Evolutionary conservation across 2,888 invertebrate species (phyloP), one percentile per base, ranked within the genome.

Genomic region (Drosophila sordidula): DNA sequence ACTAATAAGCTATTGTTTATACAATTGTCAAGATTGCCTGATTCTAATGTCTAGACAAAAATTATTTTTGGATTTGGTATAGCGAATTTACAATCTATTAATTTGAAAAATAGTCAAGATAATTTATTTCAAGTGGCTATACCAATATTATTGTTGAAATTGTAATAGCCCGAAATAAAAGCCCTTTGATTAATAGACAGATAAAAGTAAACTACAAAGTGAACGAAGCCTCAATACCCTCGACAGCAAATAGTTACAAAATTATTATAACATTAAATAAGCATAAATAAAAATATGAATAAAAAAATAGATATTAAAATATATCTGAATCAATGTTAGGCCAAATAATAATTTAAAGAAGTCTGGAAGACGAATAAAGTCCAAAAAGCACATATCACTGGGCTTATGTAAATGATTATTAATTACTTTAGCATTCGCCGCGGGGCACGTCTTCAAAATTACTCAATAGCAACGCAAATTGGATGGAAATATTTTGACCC

Each of bases 381-480:
- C n/a, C 34, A 2, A 61, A 9, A 25, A 14, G 32, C 8, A 14
- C 11, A 11, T 1, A 11, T 14, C 18, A 5, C 8, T 34, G 12
- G 34, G 9, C 1, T 22, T 11, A 22, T 18, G 4, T 5, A 22
- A 32, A 25, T 0, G 6, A 14, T 45, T 32, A 46, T 39, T 46
- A 52, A 49, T 64, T 26, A 29, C 6, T 47, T 18, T 22, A 32
- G 16, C 14, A 12, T 46, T 18, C 12, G n/a, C 2, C 5, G 18
- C 12, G 8, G n/a, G 36, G 36, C 47, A 58, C 41, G 49, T 58
- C 38, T 57, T 47, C n/a, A n/a, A 22, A 14, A 3, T 67, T 66
- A 3, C 34, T 12, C 46, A 58, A 54, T 39, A 12, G 18, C 11
- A 14, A n/a, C 6, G 32, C 54, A 18, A 59, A 32, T 36, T 8